Evolutionary conservation across 2,113 vertebrate genomes (phyloP).

Genomic region (Siniperca chuatsi): DNA sequence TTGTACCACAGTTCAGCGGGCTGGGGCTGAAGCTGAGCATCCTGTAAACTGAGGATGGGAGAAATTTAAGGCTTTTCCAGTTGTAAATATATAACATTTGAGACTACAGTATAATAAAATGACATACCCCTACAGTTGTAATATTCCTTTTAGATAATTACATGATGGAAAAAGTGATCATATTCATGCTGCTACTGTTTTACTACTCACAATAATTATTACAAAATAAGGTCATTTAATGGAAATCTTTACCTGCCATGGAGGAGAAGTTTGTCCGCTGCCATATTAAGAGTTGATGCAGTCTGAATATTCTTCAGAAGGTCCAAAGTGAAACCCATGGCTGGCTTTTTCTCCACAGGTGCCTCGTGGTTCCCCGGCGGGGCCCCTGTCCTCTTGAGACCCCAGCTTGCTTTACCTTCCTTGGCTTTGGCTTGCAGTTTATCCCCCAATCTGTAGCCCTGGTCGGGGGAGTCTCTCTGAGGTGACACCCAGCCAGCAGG

Average conservation of each 20-base stretch:
- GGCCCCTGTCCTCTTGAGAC: conserved; percentile 77
- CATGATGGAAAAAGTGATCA: background rate
- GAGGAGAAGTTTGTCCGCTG: conserved; percentile 75
- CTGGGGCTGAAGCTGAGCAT: conserved; percentile 65
- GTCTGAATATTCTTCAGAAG: conserved; percentile 79
- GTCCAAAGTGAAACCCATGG: conserved; percentile 79
- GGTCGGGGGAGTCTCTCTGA: conserved; percentile 72
- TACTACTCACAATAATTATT: background rate
- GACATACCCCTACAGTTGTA: background rate
- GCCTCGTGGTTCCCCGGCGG: conserved; percentile 74
- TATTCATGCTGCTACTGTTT: background rate
- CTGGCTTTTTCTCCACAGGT: conserved; percentile 84
- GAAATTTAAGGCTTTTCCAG: background rate
- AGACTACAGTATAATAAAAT: background rate
- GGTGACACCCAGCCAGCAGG: conserved; percentile 81
- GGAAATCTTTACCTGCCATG: conserved; percentile 82
- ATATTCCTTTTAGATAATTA: background rate
- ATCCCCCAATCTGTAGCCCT: conserved; percentile 73
- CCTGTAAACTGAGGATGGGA: conserved; percentile 62
- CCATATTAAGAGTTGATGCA: conserved; percentile 61
- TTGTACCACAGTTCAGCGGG: conserved; percentile 77
- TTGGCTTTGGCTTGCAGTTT: conserved; percentile 70
- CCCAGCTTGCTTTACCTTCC: conserved; percentile 74
- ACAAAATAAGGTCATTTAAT: background rate
- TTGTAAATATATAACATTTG: background rate